Base-by-base conservation (phyloP, 1,140 invertebrate genomes). In the Euwallacea fornicatus region DNA sequence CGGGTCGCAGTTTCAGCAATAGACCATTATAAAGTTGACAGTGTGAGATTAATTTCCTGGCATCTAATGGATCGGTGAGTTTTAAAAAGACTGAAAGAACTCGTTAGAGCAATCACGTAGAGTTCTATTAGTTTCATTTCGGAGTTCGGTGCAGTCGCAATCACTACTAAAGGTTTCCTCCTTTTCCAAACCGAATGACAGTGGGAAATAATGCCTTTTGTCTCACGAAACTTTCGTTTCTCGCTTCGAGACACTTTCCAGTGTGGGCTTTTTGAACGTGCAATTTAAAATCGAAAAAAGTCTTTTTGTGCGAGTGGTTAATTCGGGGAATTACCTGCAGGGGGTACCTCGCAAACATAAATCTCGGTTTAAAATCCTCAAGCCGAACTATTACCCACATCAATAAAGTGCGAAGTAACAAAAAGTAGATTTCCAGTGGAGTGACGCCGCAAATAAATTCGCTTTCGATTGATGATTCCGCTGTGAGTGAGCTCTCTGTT, bases 61-160 rank as follows among this genome's bases (percentile, higher is more conserved):
- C 50, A 11, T 43, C 50, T 56, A 66, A 66, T 66, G 64, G 64
- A 66, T 56, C 50, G 64, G 41, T 21, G 53, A 66, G 21, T 10
- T 8, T 11, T 54, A 66, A 66, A 66, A 56, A 66, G 64, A 43
- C 9, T 21, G 46, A 66, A 66, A 56, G 53, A 66, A 66, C 33
- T 66, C 64, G 64, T 66, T 66, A 66, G 64, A 66, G 42, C 64
- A 47, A 66, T 66, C 64, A 66, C 64, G 64, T 55, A 66, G 53
- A 66, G 64, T 66, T 66, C 64, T 66, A 66, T 66, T 66, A 66
- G 64, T 66, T 66, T 66, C 64, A 66, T 66, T 66, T 66, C n/a
- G 64, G 42, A 58, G 50, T 66, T 55, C 54, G 64, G 50, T 66
- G 64, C 64, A 66, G 54, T 66, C 64, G 64, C 64, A 66, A 66